phyloP scores from a whole-genome alignment of 2,797 vertebrate species.

The Malacoraja senta region DNA sequence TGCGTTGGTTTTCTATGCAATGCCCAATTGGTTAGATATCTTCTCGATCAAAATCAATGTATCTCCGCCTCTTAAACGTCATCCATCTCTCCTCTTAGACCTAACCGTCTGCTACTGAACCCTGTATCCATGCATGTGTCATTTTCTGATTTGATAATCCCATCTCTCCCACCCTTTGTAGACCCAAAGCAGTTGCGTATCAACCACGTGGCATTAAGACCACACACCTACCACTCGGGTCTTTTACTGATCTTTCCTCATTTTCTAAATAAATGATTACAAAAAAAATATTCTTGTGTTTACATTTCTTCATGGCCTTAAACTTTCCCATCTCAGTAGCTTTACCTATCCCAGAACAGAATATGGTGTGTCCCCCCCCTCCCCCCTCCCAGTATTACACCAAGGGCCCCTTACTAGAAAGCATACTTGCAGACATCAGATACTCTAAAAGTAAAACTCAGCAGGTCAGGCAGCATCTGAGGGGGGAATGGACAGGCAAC shows the following conservation, averaged over 20 bases:
- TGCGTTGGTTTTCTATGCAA: neutral
- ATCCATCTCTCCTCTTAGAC: neutral
- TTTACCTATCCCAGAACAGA: neutral
- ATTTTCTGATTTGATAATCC: neutral
- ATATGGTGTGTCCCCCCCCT: neutral
- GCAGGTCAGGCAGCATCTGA: no score
- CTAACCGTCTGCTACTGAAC: neutral
- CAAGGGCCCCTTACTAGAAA: neutral
- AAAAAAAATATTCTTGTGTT: neutral
- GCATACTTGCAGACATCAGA: neutral
- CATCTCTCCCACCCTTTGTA: no score
- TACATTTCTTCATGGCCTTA: neutral
- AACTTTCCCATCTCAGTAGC: neutral
- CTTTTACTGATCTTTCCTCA: neutral
- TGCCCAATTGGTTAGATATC: neutral
- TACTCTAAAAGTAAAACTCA: neutral
- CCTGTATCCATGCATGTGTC: neutral
- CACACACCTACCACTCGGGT: neutral
- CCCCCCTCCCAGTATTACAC: no score
- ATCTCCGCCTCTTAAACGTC: neutral
- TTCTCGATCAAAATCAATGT: neutral
- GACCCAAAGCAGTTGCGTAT: neutral
- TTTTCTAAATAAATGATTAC: neutral
- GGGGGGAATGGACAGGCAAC: no score
- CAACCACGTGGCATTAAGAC: neutral